Evolutionary conservation across 1,140 invertebrate species (phyloP).

Genomic region (Drosophila repleta): DNA sequence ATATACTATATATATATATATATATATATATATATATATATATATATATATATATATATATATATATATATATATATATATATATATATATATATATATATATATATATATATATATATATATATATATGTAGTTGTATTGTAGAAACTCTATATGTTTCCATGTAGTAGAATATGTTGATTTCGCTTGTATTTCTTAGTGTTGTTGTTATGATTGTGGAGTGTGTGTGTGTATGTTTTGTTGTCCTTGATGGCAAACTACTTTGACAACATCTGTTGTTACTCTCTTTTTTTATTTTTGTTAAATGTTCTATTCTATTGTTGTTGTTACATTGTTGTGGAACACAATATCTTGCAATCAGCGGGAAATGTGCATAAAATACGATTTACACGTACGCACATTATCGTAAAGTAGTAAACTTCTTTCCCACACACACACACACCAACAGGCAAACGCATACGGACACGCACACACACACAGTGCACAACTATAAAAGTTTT

Average conservation of each 20-base stretch:
- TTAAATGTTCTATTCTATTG: constrained; percentile 31
- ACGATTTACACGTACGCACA: constrained; percentile 82
- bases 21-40: no score
- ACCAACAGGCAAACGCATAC: constrained; percentile 16
- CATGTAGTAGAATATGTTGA: constrained; percentile 43
- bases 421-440: constrained; percentile 24
- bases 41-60: no score
- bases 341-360: constrained; percentile 80
- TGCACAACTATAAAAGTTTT: constrained; percentile 46
- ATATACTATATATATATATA: constrained; percentile 20
- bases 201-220: constrained; percentile 16
- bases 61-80: no score
- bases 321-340: constrained; percentile 66
- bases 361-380: constrained; percentile 76
- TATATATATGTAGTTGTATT: neutral
- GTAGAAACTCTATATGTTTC: constrained; percentile 12
- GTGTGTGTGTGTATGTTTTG: constrained; percentile 28
- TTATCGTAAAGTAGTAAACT: constrained; percentile 77
- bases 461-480: constrained; percentile 35
- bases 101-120: no score
- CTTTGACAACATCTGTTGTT: constrained; percentile 38
- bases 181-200: constrained; percentile 13
- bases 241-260: constrained; percentile 15
- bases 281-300: constrained; percentile 10
- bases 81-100: no score